Base-by-base conservation (phyloP, 2,888 invertebrate species). In the Ashinkailepas kermadecensis region DNA sequence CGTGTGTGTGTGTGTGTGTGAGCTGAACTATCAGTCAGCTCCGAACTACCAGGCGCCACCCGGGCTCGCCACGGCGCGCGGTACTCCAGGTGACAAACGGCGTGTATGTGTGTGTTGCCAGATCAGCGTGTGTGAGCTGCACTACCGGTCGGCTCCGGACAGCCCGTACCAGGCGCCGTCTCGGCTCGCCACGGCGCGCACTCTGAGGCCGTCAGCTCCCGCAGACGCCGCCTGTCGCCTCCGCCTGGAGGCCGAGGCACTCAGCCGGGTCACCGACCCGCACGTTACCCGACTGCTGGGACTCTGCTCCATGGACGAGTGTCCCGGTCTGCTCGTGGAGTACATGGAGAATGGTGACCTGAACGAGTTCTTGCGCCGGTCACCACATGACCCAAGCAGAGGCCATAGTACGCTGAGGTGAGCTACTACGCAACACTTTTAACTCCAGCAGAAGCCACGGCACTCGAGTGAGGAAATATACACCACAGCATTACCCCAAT, bases 231-330 rank as follows among this genome's bases (percentile, higher is more conserved):
- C 79, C 23, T 18, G 13, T 15, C 23, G 79, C 9, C 79, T 79
- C 7, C 57, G 58, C 8, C 79, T 13, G 25, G 79, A 79, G 58
- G 79, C 79, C 15, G 79, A 58, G 13, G 56, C 59, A 7, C 59
- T 79, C 8, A 23, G 23, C 7, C n/a, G 58, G 58, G 79, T 59
- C 58, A 58, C 23, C 13, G 58, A 79, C 25, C 25, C 13, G 9
- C 79, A 79, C 79, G 79, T 79, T 23, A 59, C 59, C 58, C n/a
- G 79, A 13, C 59, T 79, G 79, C 59, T 79, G 79, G 79, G 58
- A 15, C 58, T 79, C 12, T 57, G 79, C 57, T 25, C 79, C 57
- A 23, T 79, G 79, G 79, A 57, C 13, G 57, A 79, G 79, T n/a
- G 23, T 6, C 79, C 58, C 6, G 57, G 57, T 3, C 58, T 79